Percentiles rank a stretch among this genome's conserved stretches.
Conservation (phyloP, 2,888 invertebrate genomes). For the Eristalis pertinax region DNA sequence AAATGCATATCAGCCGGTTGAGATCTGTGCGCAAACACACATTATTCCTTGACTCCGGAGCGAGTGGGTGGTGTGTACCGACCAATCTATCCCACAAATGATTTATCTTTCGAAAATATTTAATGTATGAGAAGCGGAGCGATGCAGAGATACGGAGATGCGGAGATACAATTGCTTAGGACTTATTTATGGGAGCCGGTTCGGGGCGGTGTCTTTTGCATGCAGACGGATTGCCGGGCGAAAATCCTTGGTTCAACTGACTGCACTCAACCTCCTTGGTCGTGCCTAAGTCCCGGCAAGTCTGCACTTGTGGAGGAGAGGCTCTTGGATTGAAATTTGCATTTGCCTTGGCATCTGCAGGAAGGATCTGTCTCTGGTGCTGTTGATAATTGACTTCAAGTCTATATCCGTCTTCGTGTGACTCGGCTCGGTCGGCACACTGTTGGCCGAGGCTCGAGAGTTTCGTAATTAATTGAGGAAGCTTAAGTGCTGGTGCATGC, state of each 20-base stretch:
- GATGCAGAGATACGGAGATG: background rate
- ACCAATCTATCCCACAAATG: constrained; percentile 68
- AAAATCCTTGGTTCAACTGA: constrained; percentile 58
- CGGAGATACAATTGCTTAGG: constrained; percentile 43
- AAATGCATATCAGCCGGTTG: constrained; percentile 50
- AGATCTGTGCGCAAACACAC: constrained; percentile 52
- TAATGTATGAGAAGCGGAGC: constrained; percentile 64
- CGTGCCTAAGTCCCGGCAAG: background rate
- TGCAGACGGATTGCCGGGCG: constrained; percentile 53
- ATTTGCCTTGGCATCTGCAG: constrained; percentile 38
- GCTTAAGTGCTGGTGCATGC: constrained; percentile 68
- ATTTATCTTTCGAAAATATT: constrained; percentile 71
- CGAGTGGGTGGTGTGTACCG: constrained; percentile 11
- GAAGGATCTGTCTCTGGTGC: constrained; percentile 42
- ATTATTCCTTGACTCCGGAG: background rate
- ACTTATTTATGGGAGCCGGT: constrained; percentile 52
- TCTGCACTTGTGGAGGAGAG: constrained; percentile 1
- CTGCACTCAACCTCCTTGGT: constrained; percentile 25
- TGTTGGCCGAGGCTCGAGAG: constrained; percentile 41
- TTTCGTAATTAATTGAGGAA: constrained; percentile 74
- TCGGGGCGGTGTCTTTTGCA: constrained; percentile 48
- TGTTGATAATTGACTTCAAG: constrained; percentile 71
- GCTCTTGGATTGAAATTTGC: constrained; percentile 57
- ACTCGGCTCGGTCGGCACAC: background rate
- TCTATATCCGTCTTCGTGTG: constrained; percentile 44